Conservation (phyloP, 1,140 invertebrate genomes). For the Lasioglossum albipes region DNA sequence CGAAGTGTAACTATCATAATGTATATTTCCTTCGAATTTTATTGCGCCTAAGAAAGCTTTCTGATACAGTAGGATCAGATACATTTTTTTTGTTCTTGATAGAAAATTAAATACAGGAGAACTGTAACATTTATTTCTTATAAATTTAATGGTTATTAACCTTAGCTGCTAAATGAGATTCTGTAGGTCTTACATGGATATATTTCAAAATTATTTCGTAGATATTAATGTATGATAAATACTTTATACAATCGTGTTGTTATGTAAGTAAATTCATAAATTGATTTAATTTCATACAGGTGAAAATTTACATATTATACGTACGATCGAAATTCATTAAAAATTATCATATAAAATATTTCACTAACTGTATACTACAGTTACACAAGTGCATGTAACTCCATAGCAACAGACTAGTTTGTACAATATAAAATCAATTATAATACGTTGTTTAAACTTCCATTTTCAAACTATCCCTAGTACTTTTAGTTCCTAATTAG, state of each 20-base stretch:
- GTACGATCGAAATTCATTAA: conserved; percentile 14
- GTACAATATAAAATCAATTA: conserved; percentile 24
- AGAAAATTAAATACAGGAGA: conserved; percentile 1
- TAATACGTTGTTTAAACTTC: conserved; percentile 12
- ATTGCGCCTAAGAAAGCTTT: not conserved
- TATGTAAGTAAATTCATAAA: not conserved
- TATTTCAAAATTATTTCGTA: conserved; percentile 1
- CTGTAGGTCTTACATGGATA: not conserved
- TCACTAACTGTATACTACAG: conserved; percentile 9
- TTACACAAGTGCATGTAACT: conserved; percentile 35
- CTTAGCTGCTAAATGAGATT: not conserved
- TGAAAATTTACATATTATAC: conserved; percentile 9
- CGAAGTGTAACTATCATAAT: no score
- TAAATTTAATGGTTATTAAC: not conserved
- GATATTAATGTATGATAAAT: not conserved
- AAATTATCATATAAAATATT: conserved; percentile 14
- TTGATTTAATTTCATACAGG: conserved; percentile 13
- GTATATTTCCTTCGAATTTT: not conserved
- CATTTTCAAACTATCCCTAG: conserved; percentile 26
- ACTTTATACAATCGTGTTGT: not conserved
- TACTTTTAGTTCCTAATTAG: not conserved
- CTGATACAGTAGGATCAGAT: not conserved
- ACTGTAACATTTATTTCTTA: no score
- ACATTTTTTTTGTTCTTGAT: not conserved
- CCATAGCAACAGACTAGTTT: conserved; percentile 24